Evolutionary conservation across 2,888 invertebrate species (phyloP).

Genomic region (Alloscopus bannaensis): DNA sequence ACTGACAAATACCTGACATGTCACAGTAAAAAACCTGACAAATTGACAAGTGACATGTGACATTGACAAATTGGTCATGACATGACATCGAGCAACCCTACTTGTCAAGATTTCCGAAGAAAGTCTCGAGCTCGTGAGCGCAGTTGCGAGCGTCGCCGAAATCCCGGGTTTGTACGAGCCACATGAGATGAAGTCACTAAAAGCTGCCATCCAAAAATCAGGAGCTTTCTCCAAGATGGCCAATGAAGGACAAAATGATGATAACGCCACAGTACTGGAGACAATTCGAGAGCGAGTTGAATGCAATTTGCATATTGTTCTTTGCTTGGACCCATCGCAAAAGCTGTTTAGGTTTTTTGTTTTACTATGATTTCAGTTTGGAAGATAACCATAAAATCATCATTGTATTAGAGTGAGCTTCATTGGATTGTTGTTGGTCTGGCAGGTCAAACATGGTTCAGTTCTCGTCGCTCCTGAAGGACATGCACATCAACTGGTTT

Average conservation of each 20-base stretch:
- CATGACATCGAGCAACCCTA: not conserved
- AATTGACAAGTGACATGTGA: not conserved
- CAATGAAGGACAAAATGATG: not conserved
- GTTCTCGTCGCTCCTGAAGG: conserved; percentile 21
- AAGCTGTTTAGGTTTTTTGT: conserved; percentile 1
- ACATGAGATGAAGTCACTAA: conserved; percentile 22
- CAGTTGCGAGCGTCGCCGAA: conserved; percentile 20
- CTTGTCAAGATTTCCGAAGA: conserved; percentile 25
- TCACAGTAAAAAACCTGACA: too few species aligned
- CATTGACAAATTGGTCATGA: not conserved
- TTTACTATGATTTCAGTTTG: not conserved
- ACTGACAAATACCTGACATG: too few species aligned
- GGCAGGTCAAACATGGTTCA: not conserved
- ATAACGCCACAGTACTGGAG: not conserved
- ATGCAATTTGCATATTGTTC: conserved; percentile 40
- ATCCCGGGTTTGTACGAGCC: conserved; percentile 24
- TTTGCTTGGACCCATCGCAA: not conserved
- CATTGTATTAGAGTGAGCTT: not conserved
- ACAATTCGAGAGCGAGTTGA: conserved; percentile 17
- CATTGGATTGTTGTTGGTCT: not conserved
- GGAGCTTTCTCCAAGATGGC: not conserved
- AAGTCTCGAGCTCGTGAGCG: conserved; percentile 5
- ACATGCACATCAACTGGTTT: conserved; percentile 16
- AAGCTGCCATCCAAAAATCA: too few species aligned
- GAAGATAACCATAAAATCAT: not conserved